Evolutionary conservation across 2,113 vertebrate species (phyloP), one percentile per base, ranked within the genome.

Genomic region (Cnemophilus loriae): DNA sequence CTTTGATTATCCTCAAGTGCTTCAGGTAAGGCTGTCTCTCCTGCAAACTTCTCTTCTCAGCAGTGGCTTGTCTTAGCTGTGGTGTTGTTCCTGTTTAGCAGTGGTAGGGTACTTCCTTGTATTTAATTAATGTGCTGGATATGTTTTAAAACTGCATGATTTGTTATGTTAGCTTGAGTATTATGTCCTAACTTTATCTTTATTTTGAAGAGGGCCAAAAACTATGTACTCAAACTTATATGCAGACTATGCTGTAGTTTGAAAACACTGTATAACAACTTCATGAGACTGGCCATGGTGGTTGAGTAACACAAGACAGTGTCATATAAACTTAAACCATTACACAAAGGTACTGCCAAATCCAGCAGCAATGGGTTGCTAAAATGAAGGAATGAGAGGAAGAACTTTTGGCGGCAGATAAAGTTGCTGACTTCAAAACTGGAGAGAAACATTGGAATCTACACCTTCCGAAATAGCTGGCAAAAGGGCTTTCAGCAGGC

Each of bases 1-100:
- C 88, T 99, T 98, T n/a, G 99, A 99, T 95, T 99, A 99, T 95
- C 99, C 99, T 22, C 99, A 99, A 32, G 98, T 99, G 80, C 98
- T 99, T 47, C 99, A 99, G 99, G 99, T 99, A 91, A 91, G 97
- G 53, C 27, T 56, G 2, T 14, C 10, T 87, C 9, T 44, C 16
- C 79, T 88, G 32, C 68, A 88, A 8, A 27, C 68, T 61, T 39
- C 41, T 35, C 24, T 87, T 60, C 20, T 8, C 20, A 30, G 39
- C 6, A 0, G 39, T 26, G 32, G n/a, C 37, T 49, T 49, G 8
- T 56, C 30, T 35, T 64, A 49, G 26, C 30, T 64, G 17, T 41
- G n/a, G 47, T 84, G 60, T 56, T 82, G 26, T 50, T 75, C 67
- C 47, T 52, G 13, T 64, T 90, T n/a, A 84, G 39, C 32, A 5